phyloP scores from a whole-genome alignment of 1,140 invertebrate species.

The Leptestheria dahalacensis region DNA sequence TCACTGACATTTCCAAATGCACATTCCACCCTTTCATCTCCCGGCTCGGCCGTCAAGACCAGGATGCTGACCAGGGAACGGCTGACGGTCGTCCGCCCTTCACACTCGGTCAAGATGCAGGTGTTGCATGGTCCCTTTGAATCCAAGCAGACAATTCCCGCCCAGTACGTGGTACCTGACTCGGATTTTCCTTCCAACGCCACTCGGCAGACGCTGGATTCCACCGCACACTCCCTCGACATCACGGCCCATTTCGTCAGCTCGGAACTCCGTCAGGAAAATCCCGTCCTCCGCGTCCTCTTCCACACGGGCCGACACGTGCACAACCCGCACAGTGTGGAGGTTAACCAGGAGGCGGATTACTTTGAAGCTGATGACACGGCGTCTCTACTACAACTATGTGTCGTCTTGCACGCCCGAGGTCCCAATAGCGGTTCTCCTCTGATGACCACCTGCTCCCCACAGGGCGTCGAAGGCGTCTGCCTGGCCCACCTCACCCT shows the following conservation, averaged over 20 bases:
- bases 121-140: constrained; percentile 84
- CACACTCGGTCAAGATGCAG: constrained; percentile 65
- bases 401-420: constrained; percentile 20
- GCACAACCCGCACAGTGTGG: constrained; percentile 11
- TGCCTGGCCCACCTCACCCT: constrained; percentile 65
- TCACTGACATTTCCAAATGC: constrained; percentile 24
- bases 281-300: constrained; percentile 67
- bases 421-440: constrained; percentile 27
- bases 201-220: constrained; percentile 33
- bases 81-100: constrained; percentile 75
- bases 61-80: constrained; percentile 28
- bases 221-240: constrained; percentile 56
- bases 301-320: constrained; percentile 62
- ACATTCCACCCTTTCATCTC: constrained; percentile 17
- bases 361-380: constrained; percentile 21
- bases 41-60: background rate
- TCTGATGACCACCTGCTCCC: constrained; percentile 65
- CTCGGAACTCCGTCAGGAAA: constrained; percentile 60
- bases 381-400: constrained; percentile 17
- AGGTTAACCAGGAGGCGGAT: constrained; percentile 41
- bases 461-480: constrained; percentile 72
- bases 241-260: constrained; percentile 82
- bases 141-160: constrained; percentile 82
- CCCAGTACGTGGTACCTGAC: constrained; percentile 67
- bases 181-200: constrained; percentile 28